Percentiles rank a stretch among this genome's conserved stretches.
phyloP scores from a whole-genome alignment of 1,140 invertebrate genomes.

The Planococcus citri region DNA sequence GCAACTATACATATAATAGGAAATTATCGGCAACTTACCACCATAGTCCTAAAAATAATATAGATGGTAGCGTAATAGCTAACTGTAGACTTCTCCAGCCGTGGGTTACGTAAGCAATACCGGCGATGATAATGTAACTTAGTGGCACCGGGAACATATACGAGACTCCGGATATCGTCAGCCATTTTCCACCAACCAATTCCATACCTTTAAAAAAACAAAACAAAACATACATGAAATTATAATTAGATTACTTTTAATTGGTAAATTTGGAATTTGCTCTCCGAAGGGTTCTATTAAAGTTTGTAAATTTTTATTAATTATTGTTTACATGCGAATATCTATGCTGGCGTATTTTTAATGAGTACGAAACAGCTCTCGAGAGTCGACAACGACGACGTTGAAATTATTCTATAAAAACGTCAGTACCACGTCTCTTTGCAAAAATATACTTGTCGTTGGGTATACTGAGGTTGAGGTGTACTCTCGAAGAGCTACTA shows the following conservation, averaged over 20 bases:
- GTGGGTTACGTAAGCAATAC: constrained; percentile 52
- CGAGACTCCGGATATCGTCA: constrained; percentile 55
- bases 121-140: constrained; percentile 57
- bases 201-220: constrained; percentile 40
- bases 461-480: too few relatives aligned
- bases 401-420: too few relatives aligned
- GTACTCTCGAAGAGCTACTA: too few relatives aligned
- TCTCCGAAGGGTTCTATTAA: background rate
- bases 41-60: constrained; percentile 50
- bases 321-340: background rate
- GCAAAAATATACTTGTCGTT: too few relatives aligned
- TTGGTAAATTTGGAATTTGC: background rate
- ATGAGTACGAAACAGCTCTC: background rate
- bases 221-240: background rate
- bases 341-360: background rate
- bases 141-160: constrained; percentile 57
- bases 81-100: constrained; percentile 61
- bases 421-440: too few relatives aligned
- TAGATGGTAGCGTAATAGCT: constrained; percentile 52
- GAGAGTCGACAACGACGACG: too few relatives aligned
- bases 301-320: constrained; percentile 2
- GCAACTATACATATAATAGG: background rate
- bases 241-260: background rate
- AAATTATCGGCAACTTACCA: constrained; percentile 35
- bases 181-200: constrained; percentile 57